Evolutionary conservation across 2,888 invertebrate species (phyloP), one percentile per base, ranked within the genome.

Genomic region (Tiliacea citrago): DNA sequence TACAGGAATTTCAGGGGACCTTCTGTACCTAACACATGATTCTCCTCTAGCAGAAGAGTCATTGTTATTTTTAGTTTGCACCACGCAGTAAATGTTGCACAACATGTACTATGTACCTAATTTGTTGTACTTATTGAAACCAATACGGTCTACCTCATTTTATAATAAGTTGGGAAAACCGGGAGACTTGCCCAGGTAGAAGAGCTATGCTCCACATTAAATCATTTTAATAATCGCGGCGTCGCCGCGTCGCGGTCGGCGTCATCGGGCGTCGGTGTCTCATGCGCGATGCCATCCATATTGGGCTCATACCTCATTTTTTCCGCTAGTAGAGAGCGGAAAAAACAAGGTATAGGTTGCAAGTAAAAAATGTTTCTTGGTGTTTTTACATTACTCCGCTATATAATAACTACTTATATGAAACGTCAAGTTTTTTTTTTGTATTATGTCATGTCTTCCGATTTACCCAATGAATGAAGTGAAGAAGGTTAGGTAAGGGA

Each of bases 21-120:
- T 42, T 62, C 10, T 60, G 6, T 57, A 24, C 9, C n/a, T 29
- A 55, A 49, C 55, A 71, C 47, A 75, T 29, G n/a, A 29, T 75
- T 70, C 18, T 51, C 35, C 47, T 35, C 16, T 74, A 39, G 35
- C 42, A 42, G 18, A 16, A 49, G 35, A 42, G 10, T 18, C 13
- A 10, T 55, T 18, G 10, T 39, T 21, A 16, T 47, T 57, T 57
- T 47, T 53, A 51, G 16, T 53, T n/a, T 10, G 21, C 60, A 21
- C 35, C n/a, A 51, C 16, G 9, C 10, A 51, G 16, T 51, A 53
- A 35, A 47, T 47, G 12, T 47, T 47, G 4, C 51, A 65, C 5
- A 65, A 49, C 29, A 16, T 49, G 21, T 29, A 58, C 10, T 1
- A 29, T 29, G 1, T n/a, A 45, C 1, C 6, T 16, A 49, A 49